Evolutionary conservation across 2,888 invertebrate genomes (phyloP).

Genomic region (Arge pagana): DNA sequence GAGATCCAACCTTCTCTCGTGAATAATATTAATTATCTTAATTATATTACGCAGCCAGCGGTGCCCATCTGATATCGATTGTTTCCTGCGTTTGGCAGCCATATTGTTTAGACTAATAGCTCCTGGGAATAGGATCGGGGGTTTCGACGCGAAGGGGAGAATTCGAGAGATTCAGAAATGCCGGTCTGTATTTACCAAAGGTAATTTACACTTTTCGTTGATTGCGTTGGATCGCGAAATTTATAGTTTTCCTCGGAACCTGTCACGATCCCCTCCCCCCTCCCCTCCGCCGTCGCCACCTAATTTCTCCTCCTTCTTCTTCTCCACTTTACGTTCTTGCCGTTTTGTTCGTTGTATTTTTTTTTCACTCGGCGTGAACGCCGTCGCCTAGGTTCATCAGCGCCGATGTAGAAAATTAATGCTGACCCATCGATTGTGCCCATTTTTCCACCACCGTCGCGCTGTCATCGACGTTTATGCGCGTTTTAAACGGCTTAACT

Average conservation of each 20-base stretch:
- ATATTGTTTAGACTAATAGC: slow-evolving; percentile 56
- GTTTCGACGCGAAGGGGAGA: slow-evolving; percentile 26
- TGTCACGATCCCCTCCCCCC: slow-evolving; percentile 28
- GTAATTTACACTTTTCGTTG: slow-evolving; percentile 47
- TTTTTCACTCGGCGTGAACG: no score
- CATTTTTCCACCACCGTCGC: no score
- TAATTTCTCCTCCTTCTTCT: slow-evolving; percentile 10
- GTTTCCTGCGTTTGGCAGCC: slow-evolving; percentile 54
- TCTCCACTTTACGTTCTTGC: slow-evolving; percentile 1
- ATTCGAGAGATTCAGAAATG: slow-evolving; percentile 33
- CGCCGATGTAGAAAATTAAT: no score
- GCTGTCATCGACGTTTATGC: no score
- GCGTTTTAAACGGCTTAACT: no score
- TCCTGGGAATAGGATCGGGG: slow-evolving; percentile 48
- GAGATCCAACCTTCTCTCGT: slow-evolving; percentile 18
- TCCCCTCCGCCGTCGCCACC: slow-evolving; percentile 5
- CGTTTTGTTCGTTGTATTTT: neutral
- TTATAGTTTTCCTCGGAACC: slow-evolving; percentile 33
- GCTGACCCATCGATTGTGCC: no score
- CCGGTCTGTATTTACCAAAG: slow-evolving; percentile 35
- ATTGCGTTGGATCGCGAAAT: slow-evolving; percentile 35
- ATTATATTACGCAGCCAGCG: slow-evolving; percentile 45
- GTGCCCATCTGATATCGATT: slow-evolving; percentile 49
- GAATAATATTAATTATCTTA: slow-evolving; percentile 44
- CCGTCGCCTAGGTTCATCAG: no score